Evolutionary conservation across 2,797 vertebrate species (phyloP).

Genomic region (Philypnodon macrostomus): DNA sequence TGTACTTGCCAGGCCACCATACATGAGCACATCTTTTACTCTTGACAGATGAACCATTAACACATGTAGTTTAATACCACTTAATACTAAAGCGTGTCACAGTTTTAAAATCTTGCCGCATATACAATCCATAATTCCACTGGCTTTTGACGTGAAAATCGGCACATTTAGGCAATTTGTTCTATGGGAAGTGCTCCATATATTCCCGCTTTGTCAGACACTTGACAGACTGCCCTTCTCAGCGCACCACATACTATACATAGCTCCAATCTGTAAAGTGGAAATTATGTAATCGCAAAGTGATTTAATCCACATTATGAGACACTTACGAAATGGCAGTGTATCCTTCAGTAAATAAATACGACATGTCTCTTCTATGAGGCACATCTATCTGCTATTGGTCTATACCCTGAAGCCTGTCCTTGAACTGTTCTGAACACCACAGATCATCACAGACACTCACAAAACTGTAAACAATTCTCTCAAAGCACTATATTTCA

Average conservation of each 20-base stretch:
- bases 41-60: slow-evolving; percentile 57
- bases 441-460: slow-evolving; percentile 33
- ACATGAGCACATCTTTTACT: slow-evolving; percentile 65
- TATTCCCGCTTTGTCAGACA: slow-evolving; percentile 18
- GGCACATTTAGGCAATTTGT: slow-evolving; percentile 41
- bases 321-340: slow-evolving; percentile 55
- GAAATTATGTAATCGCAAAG: slow-evolving; percentile 15
- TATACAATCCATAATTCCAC: slow-evolving; percentile 40
- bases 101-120: slow-evolving; percentile 40
- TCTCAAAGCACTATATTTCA: slow-evolving; percentile 45
- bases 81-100: slow-evolving; percentile 50
- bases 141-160: slow-evolving; percentile 28
- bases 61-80: slow-evolving; percentile 52
- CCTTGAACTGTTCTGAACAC: slow-evolving; percentile 58
- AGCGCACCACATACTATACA: slow-evolving; percentile 15
- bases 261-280: slow-evolving; percentile 53
- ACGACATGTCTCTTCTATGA: slow-evolving; percentile 50
- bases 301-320: slow-evolving; percentile 52
- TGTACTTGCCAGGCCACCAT: slow-evolving; percentile 69
- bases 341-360: slow-evolving; percentile 66
- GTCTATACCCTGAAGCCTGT: slow-evolving; percentile 56
- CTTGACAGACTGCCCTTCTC: slow-evolving; percentile 30
- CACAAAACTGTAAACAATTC: slow-evolving; percentile 44
- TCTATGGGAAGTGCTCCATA: slow-evolving; percentile 15
- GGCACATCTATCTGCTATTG: slow-evolving; percentile 61